A percentile compares a stretch with the other conserved stretches of the same genome.
Evolutionary conservation across 1,140 invertebrate species (phyloP).

Genomic region (Eurosta solidaginis): DNA sequence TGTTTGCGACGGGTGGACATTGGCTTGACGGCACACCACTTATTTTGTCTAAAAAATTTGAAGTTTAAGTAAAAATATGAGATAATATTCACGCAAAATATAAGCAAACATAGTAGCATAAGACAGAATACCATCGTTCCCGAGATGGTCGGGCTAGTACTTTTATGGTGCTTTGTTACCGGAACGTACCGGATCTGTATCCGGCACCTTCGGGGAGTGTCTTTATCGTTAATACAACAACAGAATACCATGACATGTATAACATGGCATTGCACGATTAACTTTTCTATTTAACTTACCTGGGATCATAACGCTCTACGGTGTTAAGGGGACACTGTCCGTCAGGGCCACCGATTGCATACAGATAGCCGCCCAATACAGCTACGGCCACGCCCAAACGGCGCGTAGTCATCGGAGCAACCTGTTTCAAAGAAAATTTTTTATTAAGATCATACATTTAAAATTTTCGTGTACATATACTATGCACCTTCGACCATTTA

Average conservation of each 20-base stretch:
- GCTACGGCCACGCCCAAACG: slow-evolving; percentile 97
- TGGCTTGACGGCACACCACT: slow-evolving; percentile 93
- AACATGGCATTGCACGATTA: too few species aligned
- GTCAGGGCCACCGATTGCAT: slow-evolving; percentile 97
- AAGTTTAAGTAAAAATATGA: neutral
- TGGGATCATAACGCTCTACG: slow-evolving; percentile 93
- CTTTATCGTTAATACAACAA: too few species aligned
- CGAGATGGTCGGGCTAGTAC: too few species aligned
- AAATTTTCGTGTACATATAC: neutral
- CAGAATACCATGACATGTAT: neutral
- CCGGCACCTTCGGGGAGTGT: too few species aligned
- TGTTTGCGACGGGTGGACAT: slow-evolving; percentile 98
- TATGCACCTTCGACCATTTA: slow-evolving; percentile 88
- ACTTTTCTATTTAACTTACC: slow-evolving; percentile 60
- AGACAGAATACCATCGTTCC: too few species aligned
- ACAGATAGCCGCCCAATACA: slow-evolving; percentile 92
- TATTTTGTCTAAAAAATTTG: slow-evolving; percentile 71
- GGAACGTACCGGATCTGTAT: too few species aligned
- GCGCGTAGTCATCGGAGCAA: slow-evolving; percentile 95
- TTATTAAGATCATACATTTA: neutral
- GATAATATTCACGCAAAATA: neutral
- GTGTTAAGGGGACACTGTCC: slow-evolving; percentile 95
- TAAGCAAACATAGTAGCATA: too few species aligned
- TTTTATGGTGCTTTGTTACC: too few species aligned
- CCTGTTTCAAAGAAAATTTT: slow-evolving; percentile 63